Evolutionary conservation across 2,113 vertebrate species (phyloP), one percentile per base, ranked within the genome.

Genomic region (Ciconia boyciana): DNA sequence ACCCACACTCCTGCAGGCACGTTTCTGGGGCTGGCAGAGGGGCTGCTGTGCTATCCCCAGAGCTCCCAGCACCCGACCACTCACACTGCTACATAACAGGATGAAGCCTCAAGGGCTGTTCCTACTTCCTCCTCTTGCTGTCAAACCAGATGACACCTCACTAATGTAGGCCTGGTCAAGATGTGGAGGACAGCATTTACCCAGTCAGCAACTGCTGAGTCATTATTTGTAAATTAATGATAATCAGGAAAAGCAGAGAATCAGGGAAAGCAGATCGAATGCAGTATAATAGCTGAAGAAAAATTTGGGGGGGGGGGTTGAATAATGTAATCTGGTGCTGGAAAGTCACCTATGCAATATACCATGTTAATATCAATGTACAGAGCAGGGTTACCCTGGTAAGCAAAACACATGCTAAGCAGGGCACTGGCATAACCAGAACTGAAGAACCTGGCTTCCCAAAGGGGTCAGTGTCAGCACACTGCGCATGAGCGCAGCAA

Each of bases 11-110:
- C 71, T 44, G 16, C 65, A 39, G 36, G 16, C 1, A 0, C 15
- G 22, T 55, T 84, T 68, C 60, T 65, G 55, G 24, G 60, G 43
- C 29, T 36, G 34, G 31, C 32, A 75, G 36, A 25, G 54, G 36
- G 13, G 68, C 34, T 62, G 54, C 28, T 76, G 28, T 43, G 52
- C 71, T 49, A 7, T 4, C 21, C 41, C 32, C 52, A 51, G 32
- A 51, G 58, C 32, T 69, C 39, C 39, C 13, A 32, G 49, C n/a
- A 58, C 36, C 49, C 0, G 0, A 16, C 17, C 48, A 32, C 13
- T 34, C 61, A 29, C 46, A 13, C 36, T 32, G 29, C 32, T 57
- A 22, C 10, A 2, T 16, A 25, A 58, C 13, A 36, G 65, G 32
- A 26, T 20, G 21, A 76, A 43, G 57, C 82, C 70, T 65, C 51